Evolutionary conservation across 2,797 vertebrate genomes (phyloP).

Genomic region (Pseudochirops cupreus): DNA sequence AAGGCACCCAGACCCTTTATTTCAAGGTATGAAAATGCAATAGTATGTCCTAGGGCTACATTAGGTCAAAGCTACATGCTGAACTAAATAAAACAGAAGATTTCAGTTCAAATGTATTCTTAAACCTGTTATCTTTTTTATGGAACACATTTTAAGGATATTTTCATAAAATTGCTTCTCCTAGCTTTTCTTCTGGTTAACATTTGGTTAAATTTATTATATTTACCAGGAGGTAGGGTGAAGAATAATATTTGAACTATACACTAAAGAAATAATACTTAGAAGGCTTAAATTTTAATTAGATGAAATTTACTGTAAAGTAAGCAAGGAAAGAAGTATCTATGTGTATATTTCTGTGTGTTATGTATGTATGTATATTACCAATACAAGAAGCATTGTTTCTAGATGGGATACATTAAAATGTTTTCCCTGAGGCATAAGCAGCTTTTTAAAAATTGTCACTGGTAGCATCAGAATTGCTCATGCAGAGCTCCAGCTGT

Average conservation of each 20-base stretch:
- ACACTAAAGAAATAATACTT: slow-evolving; percentile 30
- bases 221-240: slow-evolving; percentile 23
- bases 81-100: slow-evolving; percentile 5
- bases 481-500: slow-evolving; percentile 77
- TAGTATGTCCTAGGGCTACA: slow-evolving; percentile 6
- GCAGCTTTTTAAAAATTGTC: slow-evolving; percentile 73
- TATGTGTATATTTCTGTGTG: too few relatives aligned
- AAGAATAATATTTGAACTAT: not conserved
- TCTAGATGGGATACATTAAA: slow-evolving; percentile 68
- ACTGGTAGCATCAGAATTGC: slow-evolving; percentile 73
- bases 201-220: slow-evolving; percentile 36
- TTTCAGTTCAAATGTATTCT: slow-evolving; percentile 12
- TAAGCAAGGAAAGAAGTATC: slow-evolving; percentile 28
- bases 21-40: slow-evolving; percentile 6
- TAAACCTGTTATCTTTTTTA: slow-evolving; percentile 6
- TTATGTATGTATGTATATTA: too few relatives aligned
- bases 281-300: slow-evolving; percentile 52
- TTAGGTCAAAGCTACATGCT: slow-evolving; percentile 21
- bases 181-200: slow-evolving; percentile 25
- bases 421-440: slow-evolving; percentile 76
- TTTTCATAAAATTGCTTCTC: slow-evolving; percentile 13
- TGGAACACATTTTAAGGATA: slow-evolving; percentile 19
- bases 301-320: slow-evolving; percentile 55
- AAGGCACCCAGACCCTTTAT: not conserved
- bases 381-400: slow-evolving; percentile 62